phyloP scores from a whole-genome alignment of 2,888 invertebrate genomes.

The Acanthosoma haemorrhoidale region DNA sequence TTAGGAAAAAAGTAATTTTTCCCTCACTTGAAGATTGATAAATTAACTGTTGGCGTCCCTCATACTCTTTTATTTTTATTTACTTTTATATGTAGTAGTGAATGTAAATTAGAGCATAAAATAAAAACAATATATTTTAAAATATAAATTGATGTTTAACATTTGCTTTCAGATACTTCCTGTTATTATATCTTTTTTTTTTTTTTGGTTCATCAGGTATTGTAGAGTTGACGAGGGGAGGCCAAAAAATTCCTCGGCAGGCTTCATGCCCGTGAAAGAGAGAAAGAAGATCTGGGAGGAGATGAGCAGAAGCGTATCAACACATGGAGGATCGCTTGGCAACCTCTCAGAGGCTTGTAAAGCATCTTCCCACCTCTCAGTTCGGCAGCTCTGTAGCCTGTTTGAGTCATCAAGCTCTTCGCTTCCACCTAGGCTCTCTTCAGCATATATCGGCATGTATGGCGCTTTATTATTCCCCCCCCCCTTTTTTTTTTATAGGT shows the following conservation, averaged over 20 bases:
- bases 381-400: constrained; percentile 13
- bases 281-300: constrained; percentile 46
- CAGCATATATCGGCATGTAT: constrained; percentile 3
- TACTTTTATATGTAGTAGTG: neutral
- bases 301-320: neutral
- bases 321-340: neutral
- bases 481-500: neutral
- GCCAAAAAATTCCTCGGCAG: constrained; percentile 51
- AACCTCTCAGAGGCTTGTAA: neutral
- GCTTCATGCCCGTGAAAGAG: constrained; percentile 61
- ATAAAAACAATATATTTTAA: neutral
- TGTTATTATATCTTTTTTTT: neutral
- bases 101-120: neutral
- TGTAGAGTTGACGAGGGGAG: constrained; percentile 50
- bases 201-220: neutral
- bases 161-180: neutral
- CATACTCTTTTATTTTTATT: neutral
- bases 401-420: constrained; percentile 5
- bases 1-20: too few relatives aligned
- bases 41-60: too few relatives aligned
- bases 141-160: too few relatives aligned
- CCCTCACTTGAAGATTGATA: too few relatives aligned
- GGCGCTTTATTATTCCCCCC: too few relatives aligned
- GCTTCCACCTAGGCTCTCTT: constrained; percentile 13
- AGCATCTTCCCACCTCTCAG: neutral